Evolutionary conservation across 2,113 vertebrate genomes (phyloP).

Genomic region (Antechinus stuartii): DNA sequence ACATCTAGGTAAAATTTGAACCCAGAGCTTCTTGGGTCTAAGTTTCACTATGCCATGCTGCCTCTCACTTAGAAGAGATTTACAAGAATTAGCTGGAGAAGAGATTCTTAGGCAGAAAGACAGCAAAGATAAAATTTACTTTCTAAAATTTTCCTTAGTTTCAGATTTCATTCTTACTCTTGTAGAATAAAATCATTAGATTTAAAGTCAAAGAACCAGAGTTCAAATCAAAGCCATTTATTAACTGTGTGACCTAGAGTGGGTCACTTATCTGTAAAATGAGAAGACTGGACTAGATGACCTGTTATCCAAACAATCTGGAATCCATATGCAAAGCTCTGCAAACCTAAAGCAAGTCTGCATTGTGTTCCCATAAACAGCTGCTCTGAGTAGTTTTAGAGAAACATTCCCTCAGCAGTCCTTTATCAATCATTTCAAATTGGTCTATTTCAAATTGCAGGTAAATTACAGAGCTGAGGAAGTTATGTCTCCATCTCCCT

Average conservation of each 20-base stretch:
- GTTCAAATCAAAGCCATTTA: neutral
- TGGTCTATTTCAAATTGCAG: neutral
- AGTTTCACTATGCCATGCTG: neutral
- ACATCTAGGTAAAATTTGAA: neutral
- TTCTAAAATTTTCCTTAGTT: neutral
- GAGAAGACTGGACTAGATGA: neutral
- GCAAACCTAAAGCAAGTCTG: neutral
- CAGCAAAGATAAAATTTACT: neutral
- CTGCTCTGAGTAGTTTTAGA: neutral
- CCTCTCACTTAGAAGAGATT: neutral
- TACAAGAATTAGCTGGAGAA: neutral
- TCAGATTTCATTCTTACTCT: neutral
- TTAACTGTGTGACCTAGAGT: neutral
- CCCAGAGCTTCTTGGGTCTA: neutral
- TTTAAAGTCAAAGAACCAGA: neutral
- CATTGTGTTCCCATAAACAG: neutral
- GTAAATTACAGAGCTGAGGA: neutral
- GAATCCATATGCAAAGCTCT: neutral
- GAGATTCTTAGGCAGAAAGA: neutral
- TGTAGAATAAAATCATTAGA: neutral
- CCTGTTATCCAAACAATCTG: neutral
- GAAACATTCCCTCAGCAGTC: neutral
- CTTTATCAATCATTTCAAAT: neutral
- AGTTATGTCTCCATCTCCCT: neutral
- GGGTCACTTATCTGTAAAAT: neutral